Base-by-base conservation (phyloP, 2,113 vertebrate genomes). In the Pelobates fuscus region DNA sequence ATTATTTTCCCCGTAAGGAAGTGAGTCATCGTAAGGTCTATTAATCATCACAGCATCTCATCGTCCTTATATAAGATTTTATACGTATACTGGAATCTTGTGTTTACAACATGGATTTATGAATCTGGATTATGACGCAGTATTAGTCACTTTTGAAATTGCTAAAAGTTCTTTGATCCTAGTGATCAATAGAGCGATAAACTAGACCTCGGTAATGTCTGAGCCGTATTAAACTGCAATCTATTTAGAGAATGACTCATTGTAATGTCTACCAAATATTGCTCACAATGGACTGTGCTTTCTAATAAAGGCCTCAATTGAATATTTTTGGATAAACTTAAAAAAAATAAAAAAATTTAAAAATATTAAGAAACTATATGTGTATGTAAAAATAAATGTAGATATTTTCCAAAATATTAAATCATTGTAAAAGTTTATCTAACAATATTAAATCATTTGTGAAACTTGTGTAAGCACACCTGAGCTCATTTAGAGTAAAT, bases 91-190 rank as follows among this genome's bases (percentile, higher is more conserved):
- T 20, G 29, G 60, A 32, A 63, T 60, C 27, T 2, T 12, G 27
- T 63, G 60, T 63, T 63, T 32, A 63, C 30, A 63, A 37, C 15
- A 63, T 63, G 27, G 29, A 63, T 63, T 63, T 63, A 63, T 37
- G 29, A 26, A 37, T 63, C 1, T 37, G 3, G 20, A 37, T 63
- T 60, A 32, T 37, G 60, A n/a, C 29, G n/a, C 23, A 60, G 2
- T 12, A 15, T 26, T 60, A 60, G 24, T 60, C 57, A 26, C 57
- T 27, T 60, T 2, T 5, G 21, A 14, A 25, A 27, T 14, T 60
- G 57, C 24, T 27, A 60, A 26, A 15, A 25, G 21, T 15, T 26
- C 57, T 60, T 60, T 57, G 20, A 57, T 57, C 54, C n/a, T 18
- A 10, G n/a, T 6, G 54, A 57, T 57, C 20, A 20, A 57, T 49